Evolutionary conservation across 2,888 invertebrate species (phyloP).

Genomic region (Temnothorax rugatulus): DNA sequence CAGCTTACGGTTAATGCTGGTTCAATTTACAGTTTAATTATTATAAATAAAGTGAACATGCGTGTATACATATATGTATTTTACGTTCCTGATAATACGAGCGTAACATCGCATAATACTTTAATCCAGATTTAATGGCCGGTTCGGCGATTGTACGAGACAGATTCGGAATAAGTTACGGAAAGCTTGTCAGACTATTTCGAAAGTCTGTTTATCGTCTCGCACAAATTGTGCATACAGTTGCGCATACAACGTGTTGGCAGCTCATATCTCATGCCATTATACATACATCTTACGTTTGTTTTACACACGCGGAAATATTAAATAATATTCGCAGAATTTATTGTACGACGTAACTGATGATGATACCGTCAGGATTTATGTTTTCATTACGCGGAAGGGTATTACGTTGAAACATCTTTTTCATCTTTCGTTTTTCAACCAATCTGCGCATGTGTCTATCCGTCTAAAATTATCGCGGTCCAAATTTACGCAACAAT

Average conservation of each 20-base stretch:
- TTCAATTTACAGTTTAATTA: background rate
- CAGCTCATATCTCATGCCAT: conserved; percentile 16
- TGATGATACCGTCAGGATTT: background rate
- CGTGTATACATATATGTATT: background rate
- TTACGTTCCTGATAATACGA: background rate
- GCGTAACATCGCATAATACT: background rate
- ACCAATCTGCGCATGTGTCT: background rate
- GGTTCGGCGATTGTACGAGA: background rate
- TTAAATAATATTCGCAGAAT: conserved; percentile 23
- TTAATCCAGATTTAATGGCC: background rate
- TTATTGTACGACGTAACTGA: conserved; percentile 15
- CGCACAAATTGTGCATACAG: background rate
- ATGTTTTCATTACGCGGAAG: background rate
- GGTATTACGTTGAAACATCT: background rate
- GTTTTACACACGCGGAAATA: background rate
- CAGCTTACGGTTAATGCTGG: background rate
- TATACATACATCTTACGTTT: background rate
- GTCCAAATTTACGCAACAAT: background rate
- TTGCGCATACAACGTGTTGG: conserved; percentile 10
- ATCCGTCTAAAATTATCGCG: background rate
- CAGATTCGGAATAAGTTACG: conserved; percentile 16
- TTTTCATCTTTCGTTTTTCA: background rate
- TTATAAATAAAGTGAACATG: background rate
- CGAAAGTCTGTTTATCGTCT: conserved; percentile 24
- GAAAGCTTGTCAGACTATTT: conserved; percentile 26